Base-by-base conservation (phyloP, 2,888 invertebrate genomes). In the Diarsia rubi region DNA sequence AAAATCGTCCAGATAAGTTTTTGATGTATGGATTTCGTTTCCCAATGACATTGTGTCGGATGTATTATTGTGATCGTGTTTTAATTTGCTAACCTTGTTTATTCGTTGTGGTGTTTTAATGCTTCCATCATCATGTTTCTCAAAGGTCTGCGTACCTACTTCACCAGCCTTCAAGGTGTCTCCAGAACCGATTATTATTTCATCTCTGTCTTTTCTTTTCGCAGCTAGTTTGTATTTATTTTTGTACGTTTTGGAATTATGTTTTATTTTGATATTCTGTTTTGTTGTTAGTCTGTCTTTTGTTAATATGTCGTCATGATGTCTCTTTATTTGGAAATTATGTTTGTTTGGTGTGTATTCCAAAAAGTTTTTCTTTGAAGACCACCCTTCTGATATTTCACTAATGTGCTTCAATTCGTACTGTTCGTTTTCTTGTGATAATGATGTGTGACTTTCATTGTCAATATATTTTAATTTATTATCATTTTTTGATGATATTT, bases 21-120 rank as follows among this genome's bases (percentile, higher is more conserved):
- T 37, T n/a, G 37, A 21, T 42, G 37, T 37, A 37, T 42, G n/a
- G 12, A 62, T 62, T 62, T 62, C 62, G n/a, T 60, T 60, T 60
- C 37, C 37, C 12, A 60, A n/a, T 14, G 60, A 60, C 60, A 37
- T 11, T 19, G 37, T 60, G 37, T 37, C 2, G 37, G 37, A 14
- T 4, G 21, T 60, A n/a, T 60, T 37, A 60, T 37, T 60, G n/a
- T 62, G n/a, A n/a, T 11, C 5, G 5, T n/a, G 6, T 14, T 42
- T 62, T 27, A n/a, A 37, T 37, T 37, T n/a, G 60, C 27, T 60
- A 2, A 12, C 37, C 19, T 6, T 31, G 21, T 59, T 59, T 31
- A 31, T 11, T 6, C 4, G n/a, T n/a, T n/a, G n/a, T 57, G 42
- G 16, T 11, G 0, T 21, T 16, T 63, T 62, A 6, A 0, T 21